Percentiles rank a stretch among this genome's conserved stretches.
Evolutionary conservation across 1,140 invertebrate species (phyloP).

Genomic region (Pygmarrhopalites habei): DNA sequence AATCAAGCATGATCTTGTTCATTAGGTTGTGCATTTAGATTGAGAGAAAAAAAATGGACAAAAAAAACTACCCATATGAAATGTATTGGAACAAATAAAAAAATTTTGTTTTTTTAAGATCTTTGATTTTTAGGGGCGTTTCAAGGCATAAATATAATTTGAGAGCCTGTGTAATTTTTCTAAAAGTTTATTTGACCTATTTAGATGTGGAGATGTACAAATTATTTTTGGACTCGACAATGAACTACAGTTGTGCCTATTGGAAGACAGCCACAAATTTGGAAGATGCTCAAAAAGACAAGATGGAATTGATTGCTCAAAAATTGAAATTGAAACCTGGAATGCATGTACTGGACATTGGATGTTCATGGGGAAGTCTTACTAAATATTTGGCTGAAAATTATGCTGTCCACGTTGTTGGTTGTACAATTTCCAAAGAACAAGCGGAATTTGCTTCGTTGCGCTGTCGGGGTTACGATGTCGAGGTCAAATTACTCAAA

Average conservation of each 20-base stretch:
- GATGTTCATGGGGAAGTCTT: slow-evolving; percentile 14
- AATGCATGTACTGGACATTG: slow-evolving; percentile 16
- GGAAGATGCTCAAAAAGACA: slow-evolving; percentile 14
- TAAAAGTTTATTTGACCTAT: no score
- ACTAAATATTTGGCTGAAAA: slow-evolving; percentile 19
- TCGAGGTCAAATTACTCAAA: neutral
- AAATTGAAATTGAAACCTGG: slow-evolving; percentile 19
- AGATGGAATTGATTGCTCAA: slow-evolving; percentile 14
- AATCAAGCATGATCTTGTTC: no score
- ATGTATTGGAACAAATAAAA: neutral
- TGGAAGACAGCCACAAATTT: slow-evolving; percentile 8
- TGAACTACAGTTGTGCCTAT: slow-evolving; percentile 19
- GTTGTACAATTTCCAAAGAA: neutral
- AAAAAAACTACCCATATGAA: neutral
- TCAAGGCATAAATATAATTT: no score
- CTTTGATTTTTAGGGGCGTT: neutral
- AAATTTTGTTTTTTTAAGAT: neutral
- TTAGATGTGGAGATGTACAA: neutral
- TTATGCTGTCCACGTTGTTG: slow-evolving; percentile 9
- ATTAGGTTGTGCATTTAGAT: no score
- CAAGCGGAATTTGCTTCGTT: neutral
- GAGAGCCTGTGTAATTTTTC: no score
- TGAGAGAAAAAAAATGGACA: no score
- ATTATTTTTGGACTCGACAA: neutral
- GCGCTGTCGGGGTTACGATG: neutral